phyloP scores from a whole-genome alignment of 2,113 vertebrate genomes.

The Lichenostomus cassidix region DNA sequence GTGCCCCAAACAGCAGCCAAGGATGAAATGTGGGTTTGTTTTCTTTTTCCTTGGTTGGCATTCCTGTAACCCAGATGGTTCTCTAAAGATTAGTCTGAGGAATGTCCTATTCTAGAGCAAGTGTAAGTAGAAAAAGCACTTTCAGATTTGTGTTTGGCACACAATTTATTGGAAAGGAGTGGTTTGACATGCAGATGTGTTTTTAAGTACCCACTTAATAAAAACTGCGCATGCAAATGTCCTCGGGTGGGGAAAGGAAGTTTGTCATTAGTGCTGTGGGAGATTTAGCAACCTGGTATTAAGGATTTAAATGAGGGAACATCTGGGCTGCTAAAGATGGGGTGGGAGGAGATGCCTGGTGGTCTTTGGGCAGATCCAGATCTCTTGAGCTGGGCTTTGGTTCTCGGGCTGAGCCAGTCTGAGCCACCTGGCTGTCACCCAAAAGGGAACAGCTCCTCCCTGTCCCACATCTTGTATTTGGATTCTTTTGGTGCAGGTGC shows the following conservation, averaged over 20 bases:
- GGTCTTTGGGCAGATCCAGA: background rate
- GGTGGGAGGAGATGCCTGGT: background rate
- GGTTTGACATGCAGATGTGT: background rate
- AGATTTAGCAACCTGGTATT: background rate
- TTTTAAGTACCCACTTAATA: background rate
- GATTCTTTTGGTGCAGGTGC: background rate
- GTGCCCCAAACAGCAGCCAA: background rate
- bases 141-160: background rate
- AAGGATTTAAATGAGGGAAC: background rate
- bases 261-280: background rate
- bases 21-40: rapidly evolving
- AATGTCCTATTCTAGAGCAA: background rate
- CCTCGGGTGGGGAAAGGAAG: background rate
- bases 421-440: background rate
- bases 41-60: background rate
- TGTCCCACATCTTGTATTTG: background rate
- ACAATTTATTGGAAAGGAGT: background rate
- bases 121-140: background rate
- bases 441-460: background rate
- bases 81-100: background rate
- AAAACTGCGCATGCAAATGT: background rate
- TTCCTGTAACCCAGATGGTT: background rate
- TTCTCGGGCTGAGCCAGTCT: background rate
- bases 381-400: background rate
- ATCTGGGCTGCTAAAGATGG: background rate